Conservation (phyloP, 2,888 invertebrate species). For the Nezara viridula region DNA sequence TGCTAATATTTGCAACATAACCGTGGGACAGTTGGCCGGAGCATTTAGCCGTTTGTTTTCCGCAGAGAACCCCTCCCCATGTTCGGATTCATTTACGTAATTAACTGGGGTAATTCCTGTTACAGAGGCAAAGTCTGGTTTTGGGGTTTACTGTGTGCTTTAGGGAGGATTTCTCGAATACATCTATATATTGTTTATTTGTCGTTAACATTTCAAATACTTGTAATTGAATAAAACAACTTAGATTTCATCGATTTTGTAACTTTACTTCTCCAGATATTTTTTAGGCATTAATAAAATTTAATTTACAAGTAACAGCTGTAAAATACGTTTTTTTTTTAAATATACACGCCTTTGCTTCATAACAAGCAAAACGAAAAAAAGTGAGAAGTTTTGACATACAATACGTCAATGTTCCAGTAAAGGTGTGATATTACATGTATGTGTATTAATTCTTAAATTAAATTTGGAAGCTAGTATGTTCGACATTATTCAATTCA, state of each 20-base stretch:
- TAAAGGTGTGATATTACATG: too few species aligned
- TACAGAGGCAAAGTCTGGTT: not conserved
- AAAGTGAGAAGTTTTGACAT: too few species aligned
- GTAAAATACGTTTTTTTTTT: too few species aligned
- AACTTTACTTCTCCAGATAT: too few species aligned
- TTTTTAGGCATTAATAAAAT: too few species aligned
- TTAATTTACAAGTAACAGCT: too few species aligned
- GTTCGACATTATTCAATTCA: not conserved
- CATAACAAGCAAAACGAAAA: too few species aligned
- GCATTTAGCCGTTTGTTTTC: slow-evolving; percentile 36
- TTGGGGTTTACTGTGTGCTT: not conserved
- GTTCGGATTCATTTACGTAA: slow-evolving; percentile 43
- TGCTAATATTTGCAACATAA: slow-evolving; percentile 43
- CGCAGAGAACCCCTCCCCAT: not conserved
- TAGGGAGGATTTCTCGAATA: not conserved
- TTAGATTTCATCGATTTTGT: too few species aligned
- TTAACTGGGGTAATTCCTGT: not conserved
- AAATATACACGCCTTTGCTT: too few species aligned
- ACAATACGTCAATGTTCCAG: too few species aligned
- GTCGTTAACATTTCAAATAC: not conserved
- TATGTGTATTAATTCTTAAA: too few species aligned
- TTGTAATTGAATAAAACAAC: not conserved
- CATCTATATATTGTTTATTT: not conserved
- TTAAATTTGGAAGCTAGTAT: not conserved
- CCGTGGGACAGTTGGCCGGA: not conserved